Base-by-base conservation (phyloP, 1,140 invertebrate species). In the Portunus trituberculatus region DNA sequence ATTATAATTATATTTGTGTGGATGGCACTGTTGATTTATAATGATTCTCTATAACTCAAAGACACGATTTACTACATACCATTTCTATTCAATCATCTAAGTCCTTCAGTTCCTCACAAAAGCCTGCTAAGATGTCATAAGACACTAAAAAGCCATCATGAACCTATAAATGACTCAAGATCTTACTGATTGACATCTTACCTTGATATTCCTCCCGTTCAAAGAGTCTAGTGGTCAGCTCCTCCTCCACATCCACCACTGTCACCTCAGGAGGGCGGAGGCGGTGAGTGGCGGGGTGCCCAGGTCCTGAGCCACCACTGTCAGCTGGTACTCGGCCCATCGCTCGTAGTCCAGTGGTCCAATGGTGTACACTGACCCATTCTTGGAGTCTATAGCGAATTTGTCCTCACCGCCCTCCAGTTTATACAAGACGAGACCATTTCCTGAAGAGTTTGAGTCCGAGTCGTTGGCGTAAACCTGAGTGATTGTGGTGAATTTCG, bases 331-430 rank as follows among this genome's bases (percentile, higher is more conserved):
- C 14, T 88, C 59, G 14, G 94, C 91, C 46, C 48, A 87, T 16
- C 82, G 94, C 52, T 95, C 94, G n/a, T 93, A 95, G 94, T 95
- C 94, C 48, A 95, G 86, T 3, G 91, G 25, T 10, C 94, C 94
- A 10, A 95, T 91, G n/a, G 94, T 95, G 84, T 95, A 95, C 16
- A 95, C 86, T 59, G 32, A 88, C 28, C 94, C 94, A 76, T 95
- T 95, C 67, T 95, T 95, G 4, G 94, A 95, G 48, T 95, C 91
- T 28, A 95, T 95, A n/a, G 94, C 83, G 46, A 95, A 95, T n/a
- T 95, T 95, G 52, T 95, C 94, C 32, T 92, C 94, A 31, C 91
- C 91, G 59, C 94, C 94, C 32, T 95, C 94, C 25, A 95, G n/a
- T 32, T 87, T 92, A n/a, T 95, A 95, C 39, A 95, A 39, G 45